phyloP scores from a whole-genome alignment of 2,113 vertebrate genomes.

The Acrocephalus kingi region DNA sequence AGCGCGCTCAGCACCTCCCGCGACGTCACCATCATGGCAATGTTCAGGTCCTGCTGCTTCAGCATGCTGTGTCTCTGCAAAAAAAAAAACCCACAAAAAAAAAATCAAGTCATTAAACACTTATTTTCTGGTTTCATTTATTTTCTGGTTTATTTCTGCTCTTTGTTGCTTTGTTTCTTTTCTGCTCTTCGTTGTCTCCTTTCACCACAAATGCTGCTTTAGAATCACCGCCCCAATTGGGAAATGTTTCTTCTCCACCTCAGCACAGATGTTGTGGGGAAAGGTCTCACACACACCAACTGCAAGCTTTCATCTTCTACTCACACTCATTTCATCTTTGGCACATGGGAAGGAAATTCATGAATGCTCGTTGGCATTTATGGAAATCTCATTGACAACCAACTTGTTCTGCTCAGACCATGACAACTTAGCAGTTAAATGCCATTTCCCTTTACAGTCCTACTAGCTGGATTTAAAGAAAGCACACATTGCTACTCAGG shows the following conservation, averaged over 20 bases:
- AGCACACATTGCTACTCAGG: not conserved
- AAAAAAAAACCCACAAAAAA: not conserved
- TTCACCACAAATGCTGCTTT: rapidly evolving
- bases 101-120: not conserved
- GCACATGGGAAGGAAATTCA: not conserved
- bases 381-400: not conserved
- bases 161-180: not conserved
- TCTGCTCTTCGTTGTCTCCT: not conserved
- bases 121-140: rapidly evolving
- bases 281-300: not conserved
- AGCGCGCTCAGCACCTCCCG: conserved; percentile 89
- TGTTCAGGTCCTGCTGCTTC: conserved; percentile 88
- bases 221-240: rapidly evolving
- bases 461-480: not conserved
- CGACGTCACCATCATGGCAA: conserved; percentile 92
- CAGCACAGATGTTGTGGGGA: not conserved
- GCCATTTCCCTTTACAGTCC: not conserved
- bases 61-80: conserved; percentile 89
- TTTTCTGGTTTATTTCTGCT: not conserved
- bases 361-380: rapidly evolving
- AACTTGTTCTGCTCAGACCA: not conserved
- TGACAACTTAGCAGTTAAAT: not conserved
- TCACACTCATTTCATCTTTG: not conserved
- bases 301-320: not conserved
- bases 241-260: not conserved